Percentiles rank a stretch among this genome's conserved stretches.
Evolutionary conservation across 2,113 vertebrate species (phyloP).

Genomic region (Heloderma charlesbogerti): DNA sequence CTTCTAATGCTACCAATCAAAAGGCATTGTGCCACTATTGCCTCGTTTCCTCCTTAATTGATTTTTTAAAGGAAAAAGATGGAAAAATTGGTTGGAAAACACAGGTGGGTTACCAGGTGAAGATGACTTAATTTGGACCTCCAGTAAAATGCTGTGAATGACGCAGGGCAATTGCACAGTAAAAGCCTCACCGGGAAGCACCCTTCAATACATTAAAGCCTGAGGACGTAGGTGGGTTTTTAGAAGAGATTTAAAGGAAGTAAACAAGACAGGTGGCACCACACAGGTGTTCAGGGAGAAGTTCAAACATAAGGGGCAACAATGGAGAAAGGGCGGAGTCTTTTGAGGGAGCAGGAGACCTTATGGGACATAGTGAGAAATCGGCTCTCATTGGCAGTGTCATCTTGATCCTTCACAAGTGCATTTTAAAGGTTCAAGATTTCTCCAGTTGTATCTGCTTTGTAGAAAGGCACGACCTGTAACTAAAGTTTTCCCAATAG

Average conservation of each 20-base stretch:
- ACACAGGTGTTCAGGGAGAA: neutral
- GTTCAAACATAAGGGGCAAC: neutral
- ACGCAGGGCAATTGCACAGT: neutral
- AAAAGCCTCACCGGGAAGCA: too few relatives aligned
- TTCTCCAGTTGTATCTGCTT: neutral
- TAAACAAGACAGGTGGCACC: neutral
- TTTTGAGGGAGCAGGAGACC: neutral
- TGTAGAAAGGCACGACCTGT: neutral
- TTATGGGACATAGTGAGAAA: neutral
- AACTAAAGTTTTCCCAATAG: too few relatives aligned
- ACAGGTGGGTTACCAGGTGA: neutral
- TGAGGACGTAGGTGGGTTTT: neutral
- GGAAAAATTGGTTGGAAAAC: neutral
- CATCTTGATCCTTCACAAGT: neutral
- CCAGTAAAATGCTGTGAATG: neutral
- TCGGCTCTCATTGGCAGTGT: neutral
- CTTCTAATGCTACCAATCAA: too few relatives aligned
- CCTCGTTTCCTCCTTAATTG: too few relatives aligned
- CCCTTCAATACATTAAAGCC: neutral
- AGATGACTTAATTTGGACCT: neutral
- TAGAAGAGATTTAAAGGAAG: neutral
- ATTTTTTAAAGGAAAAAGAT: neutral
- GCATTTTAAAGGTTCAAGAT: neutral
- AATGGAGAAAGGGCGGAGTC: neutral
- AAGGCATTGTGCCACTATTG: too few relatives aligned